Evolutionary conservation across 2,888 invertebrate genomes (phyloP).

Genomic region (Macropis europaea): DNA sequence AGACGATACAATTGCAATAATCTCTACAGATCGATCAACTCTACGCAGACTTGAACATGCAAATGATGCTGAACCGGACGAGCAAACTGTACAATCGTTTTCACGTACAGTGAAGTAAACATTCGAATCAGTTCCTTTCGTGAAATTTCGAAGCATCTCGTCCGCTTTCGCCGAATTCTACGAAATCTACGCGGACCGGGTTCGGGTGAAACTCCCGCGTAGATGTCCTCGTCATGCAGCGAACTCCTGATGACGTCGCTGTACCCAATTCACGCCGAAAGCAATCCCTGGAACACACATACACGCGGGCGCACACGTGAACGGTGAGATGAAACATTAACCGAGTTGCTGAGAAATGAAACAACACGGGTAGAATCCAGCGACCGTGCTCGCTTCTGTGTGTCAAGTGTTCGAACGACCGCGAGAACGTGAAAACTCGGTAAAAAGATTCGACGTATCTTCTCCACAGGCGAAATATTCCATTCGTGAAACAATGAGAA

Average conservation of each 20-base stretch:
- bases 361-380: constrained; percentile 22
- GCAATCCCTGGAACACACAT: constrained; percentile 57
- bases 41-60: too few species aligned
- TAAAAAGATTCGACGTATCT: too few species aligned
- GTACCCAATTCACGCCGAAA: constrained; percentile 56
- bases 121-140: constrained; percentile 1
- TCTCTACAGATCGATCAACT: too few species aligned
- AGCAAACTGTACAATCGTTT: too few species aligned
- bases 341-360: constrained; percentile 30
- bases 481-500: too few species aligned
- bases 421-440: background rate
- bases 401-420: constrained; percentile 6
- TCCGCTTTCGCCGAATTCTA: background rate
- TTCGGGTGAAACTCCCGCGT: background rate
- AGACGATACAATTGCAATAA: too few species aligned
- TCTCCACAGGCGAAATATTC: too few species aligned
- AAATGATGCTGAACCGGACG: too few species aligned
- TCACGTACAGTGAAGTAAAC: background rate
- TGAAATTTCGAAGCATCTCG: constrained; percentile 3
- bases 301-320: constrained; percentile 19
- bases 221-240: constrained; percentile 48
- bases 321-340: constrained; percentile 24
- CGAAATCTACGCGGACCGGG: background rate
- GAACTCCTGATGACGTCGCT: constrained; percentile 57
- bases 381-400: background rate